Evolutionary conservation across 2,888 invertebrate genomes (phyloP).

Genomic region (Seladonia tumulorum): DNA sequence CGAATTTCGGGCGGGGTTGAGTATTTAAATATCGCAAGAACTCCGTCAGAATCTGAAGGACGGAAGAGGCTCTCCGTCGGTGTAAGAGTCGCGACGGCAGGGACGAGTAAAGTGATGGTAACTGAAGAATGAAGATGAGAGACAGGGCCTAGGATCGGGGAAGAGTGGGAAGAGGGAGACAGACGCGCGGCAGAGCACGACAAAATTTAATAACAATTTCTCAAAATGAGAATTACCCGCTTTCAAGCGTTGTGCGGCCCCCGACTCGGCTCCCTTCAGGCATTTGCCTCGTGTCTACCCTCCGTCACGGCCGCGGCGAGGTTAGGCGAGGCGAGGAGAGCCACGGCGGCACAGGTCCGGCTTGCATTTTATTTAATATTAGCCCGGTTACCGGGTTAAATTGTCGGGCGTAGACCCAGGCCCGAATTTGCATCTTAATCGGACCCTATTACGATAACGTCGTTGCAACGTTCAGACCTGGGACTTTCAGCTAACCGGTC

Average conservation of each 20-base stretch:
- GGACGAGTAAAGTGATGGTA: background rate
- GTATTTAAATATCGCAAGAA: background rate
- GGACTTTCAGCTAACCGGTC: slow-evolving; percentile 14
- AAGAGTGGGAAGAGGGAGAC: slow-evolving; percentile 22
- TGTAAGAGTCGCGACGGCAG: background rate
- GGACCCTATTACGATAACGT: slow-evolving; percentile 81
- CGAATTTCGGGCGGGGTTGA: background rate
- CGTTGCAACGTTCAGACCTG: slow-evolving; percentile 73
- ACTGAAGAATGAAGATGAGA: background rate
- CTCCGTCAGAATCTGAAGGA: background rate
- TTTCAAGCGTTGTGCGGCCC: slow-evolving; percentile 66
- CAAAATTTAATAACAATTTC: slow-evolving; percentile 79
- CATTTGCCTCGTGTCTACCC: slow-evolving; percentile 33
- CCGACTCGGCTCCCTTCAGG: slow-evolving; percentile 34
- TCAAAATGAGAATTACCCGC: slow-evolving; percentile 79
- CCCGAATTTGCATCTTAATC: slow-evolving; percentile 83
- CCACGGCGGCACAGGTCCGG: slow-evolving; percentile 38
- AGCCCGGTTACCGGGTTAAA: slow-evolving; percentile 82
- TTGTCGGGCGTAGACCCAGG: slow-evolving; percentile 77
- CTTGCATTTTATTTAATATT: slow-evolving; percentile 81
- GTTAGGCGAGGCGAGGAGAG: background rate
- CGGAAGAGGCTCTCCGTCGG: background rate
- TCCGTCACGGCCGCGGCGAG: slow-evolving; percentile 20
- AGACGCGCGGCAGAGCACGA: slow-evolving; percentile 56
- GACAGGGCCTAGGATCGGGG: background rate